A percentile compares a stretch with the other conserved stretches of the same genome.
Evolutionary conservation across 2,888 invertebrate species (phyloP).

Genomic region (Andrena hattorfiana): DNA sequence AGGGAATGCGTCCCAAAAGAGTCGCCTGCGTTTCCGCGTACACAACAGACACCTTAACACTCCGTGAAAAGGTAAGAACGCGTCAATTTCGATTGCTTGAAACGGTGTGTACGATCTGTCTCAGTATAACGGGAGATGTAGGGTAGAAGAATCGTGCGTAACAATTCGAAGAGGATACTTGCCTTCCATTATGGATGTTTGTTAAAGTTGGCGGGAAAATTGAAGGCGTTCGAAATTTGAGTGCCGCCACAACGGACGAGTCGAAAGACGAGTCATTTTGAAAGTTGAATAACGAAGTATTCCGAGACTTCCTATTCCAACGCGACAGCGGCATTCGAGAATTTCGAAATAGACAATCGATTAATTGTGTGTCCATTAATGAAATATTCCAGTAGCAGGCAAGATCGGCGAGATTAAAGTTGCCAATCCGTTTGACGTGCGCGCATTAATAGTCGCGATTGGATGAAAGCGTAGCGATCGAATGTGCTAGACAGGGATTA

Average conservation of each 20-base stretch:
- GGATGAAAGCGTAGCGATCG: constrained; percentile 59
- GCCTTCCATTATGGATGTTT: constrained; percentile 24
- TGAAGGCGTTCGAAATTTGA: constrained; percentile 23
- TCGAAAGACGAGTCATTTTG: too few species aligned
- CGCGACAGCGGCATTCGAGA: neutral
- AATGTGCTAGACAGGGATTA: constrained; percentile 52
- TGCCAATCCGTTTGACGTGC: neutral
- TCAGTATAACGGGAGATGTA: neutral
- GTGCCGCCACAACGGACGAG: constrained; percentile 26
- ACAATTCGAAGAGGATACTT: neutral
- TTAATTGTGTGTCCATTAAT: too few species aligned
- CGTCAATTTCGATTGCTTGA: neutral
- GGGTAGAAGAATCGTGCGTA: neutral
- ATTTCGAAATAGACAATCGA: neutral
- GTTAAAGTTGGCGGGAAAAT: constrained; percentile 43
- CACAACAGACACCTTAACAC: neutral
- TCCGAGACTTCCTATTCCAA: too few species aligned
- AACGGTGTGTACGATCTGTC: neutral
- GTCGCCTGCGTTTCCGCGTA: neutral
- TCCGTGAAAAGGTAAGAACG: constrained; percentile 29
- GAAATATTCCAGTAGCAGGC: neutral
- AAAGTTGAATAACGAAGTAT: neutral
- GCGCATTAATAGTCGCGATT: constrained; percentile 39
- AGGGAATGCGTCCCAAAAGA: neutral
- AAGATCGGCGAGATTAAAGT: neutral